Base-by-base conservation (phyloP, 2,888 invertebrate genomes). In the Metellina segmentata region DNA sequence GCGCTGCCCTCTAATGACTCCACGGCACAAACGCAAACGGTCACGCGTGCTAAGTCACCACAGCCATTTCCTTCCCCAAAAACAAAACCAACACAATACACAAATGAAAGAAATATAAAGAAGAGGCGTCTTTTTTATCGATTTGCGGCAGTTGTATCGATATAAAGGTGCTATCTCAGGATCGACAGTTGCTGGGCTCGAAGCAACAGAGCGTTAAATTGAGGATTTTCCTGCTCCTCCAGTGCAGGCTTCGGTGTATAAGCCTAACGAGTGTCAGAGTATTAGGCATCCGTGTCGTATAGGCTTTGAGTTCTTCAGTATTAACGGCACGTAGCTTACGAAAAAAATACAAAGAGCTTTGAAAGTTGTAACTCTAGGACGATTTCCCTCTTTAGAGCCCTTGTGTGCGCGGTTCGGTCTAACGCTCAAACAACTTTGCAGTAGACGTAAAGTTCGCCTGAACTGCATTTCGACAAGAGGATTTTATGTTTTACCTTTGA, bases 131-230 rank as follows among this genome's bases (percentile, higher is more conserved):
- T 52, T 72, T 52, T 81, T 82, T 82, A 82, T 89, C 82, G 89
- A 87, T 87, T 87, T 87, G 87, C 79, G 87, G 87, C 87, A 81
- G 87, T 71, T 19, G 52, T 34, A 85, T 85, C 75, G 87, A 87
- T 71, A 81, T 48, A 72, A 70, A 89, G 89, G 89, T 89, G 89
- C 77, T 89, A 89, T 89, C 89, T 89, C 19, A 70, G 79, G 82
- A 89, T 89, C 89, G 75, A 52, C 34, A 70, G 82, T 89, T 89
- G 89, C 89, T 89, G 51, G 82, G 89, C 52, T 82, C 51, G 75
- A 77, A 51, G 82, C 89, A 89, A 34, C 82, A 75, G 61, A 77
- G 82, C 89, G 82, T 89, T 89, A 89, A 89, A 89, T 89, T 89
- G 89, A 75, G 82, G 89, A 77, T 82, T 89, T 89, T 89, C 88